Evolutionary conservation across 1,140 invertebrate genomes (phyloP).

Genomic region (Episyrphus balteatus): DNA sequence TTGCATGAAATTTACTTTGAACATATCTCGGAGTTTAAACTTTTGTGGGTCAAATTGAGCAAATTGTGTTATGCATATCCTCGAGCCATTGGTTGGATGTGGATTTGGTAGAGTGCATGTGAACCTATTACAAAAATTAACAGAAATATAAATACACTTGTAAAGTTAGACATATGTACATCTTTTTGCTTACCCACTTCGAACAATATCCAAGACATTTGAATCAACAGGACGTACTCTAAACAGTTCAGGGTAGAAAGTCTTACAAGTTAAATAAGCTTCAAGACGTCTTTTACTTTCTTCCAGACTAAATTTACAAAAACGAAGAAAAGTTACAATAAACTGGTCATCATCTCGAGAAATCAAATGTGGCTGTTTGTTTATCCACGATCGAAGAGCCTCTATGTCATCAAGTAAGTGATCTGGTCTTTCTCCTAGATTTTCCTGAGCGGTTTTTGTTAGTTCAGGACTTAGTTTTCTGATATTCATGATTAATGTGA

Average conservation of each 20-base stretch:
- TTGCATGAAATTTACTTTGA: slow-evolving; percentile 21
- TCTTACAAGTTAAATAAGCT: slow-evolving; percentile 48
- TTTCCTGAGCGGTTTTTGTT: slow-evolving; percentile 41
- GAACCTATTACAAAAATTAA: slow-evolving; percentile 15
- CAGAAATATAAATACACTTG: slow-evolving; percentile 11
- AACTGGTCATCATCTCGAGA: slow-evolving; percentile 44
- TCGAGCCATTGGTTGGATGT: slow-evolving; percentile 9
- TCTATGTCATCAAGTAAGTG: slow-evolving; percentile 44
- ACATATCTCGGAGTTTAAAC: slow-evolving; percentile 21
- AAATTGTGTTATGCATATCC: slow-evolving; percentile 25
- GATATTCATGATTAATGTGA: too few species aligned
- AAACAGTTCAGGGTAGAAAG: slow-evolving; percentile 45
- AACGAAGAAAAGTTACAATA: slow-evolving; percentile 48
- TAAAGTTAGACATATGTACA: background rate
- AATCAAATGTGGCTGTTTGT: slow-evolving; percentile 48
- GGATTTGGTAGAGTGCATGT: background rate
- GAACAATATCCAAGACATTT: slow-evolving; percentile 36
- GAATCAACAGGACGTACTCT: slow-evolving; percentile 24
- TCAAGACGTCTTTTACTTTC: slow-evolving; percentile 52
- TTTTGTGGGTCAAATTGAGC: slow-evolving; percentile 23
- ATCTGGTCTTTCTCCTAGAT: slow-evolving; percentile 49
- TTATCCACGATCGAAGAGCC: slow-evolving; percentile 50
- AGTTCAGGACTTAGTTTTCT: slow-evolving; percentile 36
- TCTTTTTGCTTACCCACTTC: slow-evolving; percentile 37
- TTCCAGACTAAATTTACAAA: slow-evolving; percentile 56